Evolutionary conservation across 1,140 invertebrate genomes (phyloP).

Genomic region (Panulirus ornatus): DNA sequence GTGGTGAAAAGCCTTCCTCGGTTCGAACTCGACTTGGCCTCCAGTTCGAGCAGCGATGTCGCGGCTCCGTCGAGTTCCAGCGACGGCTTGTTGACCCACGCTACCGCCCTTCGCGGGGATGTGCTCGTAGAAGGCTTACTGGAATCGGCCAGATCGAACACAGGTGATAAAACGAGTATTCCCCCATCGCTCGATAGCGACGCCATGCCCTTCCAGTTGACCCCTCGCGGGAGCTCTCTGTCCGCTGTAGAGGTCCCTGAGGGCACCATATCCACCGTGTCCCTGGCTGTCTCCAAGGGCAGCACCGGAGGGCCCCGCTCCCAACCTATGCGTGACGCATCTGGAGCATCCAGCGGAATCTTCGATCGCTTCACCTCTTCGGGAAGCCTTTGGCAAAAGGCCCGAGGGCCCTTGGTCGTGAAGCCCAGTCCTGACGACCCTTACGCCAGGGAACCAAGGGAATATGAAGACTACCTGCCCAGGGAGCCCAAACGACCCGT

Average conservation of each 20-base stretch:
- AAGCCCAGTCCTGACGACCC: slow-evolving; percentile 25
- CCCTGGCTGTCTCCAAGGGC: slow-evolving; percentile 49
- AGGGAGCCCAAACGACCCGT: slow-evolving; percentile 22
- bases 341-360: background rate
- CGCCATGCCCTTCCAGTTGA: slow-evolving; percentile 53
- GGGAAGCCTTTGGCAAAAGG: slow-evolving; percentile 53
- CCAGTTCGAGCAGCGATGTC: background rate
- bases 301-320: background rate
- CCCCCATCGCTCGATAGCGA: background rate
- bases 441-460: slow-evolving; percentile 42
- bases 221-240: slow-evolving; percentile 45
- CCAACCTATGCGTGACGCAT: slow-evolving; percentile 16
- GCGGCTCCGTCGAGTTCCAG: background rate
- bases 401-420: slow-evolving; percentile 18
- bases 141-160: slow-evolving; percentile 52
- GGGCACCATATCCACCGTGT: slow-evolving; percentile 46
- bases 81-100: background rate
- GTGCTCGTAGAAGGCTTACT: slow-evolving; percentile 52
- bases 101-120: slow-evolving; percentile 36
- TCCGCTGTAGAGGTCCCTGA: slow-evolving; percentile 63
- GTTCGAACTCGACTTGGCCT: background rate
- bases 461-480: slow-evolving; percentile 57
- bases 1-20: background rate
- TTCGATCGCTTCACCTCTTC: slow-evolving; percentile 2
- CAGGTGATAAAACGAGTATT: slow-evolving; percentile 33